Conservation (phyloP, 53 echinoderm and acorn worm species). For the Patiria pectinifera region DNA sequence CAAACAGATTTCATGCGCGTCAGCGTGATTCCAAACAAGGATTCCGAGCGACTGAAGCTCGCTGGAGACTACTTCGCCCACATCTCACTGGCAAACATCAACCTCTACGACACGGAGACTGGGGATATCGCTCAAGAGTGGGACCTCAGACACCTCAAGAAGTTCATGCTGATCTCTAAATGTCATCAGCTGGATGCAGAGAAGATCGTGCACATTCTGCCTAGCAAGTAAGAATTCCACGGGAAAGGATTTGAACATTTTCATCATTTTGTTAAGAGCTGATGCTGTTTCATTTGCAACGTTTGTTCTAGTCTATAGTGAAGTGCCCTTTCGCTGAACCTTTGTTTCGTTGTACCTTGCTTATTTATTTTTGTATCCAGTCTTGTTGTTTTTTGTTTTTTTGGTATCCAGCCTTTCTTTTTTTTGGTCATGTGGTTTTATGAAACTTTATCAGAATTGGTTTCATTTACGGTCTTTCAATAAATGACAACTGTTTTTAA, state of each 20-base stretch:
- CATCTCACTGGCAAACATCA: slow-evolving; percentile 66
- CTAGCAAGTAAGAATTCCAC: slow-evolving; percentile 77
- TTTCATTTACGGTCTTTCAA: too few species aligned
- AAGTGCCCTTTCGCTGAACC: too few species aligned
- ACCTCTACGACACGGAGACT: slow-evolving; percentile 62
- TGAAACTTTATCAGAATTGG: too few species aligned
- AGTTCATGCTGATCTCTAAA: slow-evolving; percentile 82
- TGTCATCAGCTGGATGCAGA: slow-evolving; percentile 80
- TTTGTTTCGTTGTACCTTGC: too few species aligned
- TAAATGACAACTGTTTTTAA: too few species aligned
- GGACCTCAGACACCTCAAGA: slow-evolving; percentile 84
- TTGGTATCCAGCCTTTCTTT: too few species aligned
- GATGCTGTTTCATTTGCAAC: too few species aligned
- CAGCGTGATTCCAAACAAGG: slow-evolving; percentile 81
- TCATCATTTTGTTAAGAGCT: too few species aligned
- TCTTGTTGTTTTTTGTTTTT: too few species aligned
- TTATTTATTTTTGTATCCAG: too few species aligned
- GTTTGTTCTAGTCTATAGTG: too few species aligned
- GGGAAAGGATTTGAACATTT: neutral
- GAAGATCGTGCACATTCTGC: slow-evolving; percentile 73
- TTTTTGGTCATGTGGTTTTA: too few species aligned
- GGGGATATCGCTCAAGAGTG: slow-evolving; percentile 74
- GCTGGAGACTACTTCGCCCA: slow-evolving; percentile 72
- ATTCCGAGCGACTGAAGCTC: slow-evolving; percentile 72
- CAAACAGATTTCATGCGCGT: slow-evolving; percentile 70